Base-by-base conservation (phyloP, 2,113 vertebrate genomes). In the Tringa solitaria region DNA sequence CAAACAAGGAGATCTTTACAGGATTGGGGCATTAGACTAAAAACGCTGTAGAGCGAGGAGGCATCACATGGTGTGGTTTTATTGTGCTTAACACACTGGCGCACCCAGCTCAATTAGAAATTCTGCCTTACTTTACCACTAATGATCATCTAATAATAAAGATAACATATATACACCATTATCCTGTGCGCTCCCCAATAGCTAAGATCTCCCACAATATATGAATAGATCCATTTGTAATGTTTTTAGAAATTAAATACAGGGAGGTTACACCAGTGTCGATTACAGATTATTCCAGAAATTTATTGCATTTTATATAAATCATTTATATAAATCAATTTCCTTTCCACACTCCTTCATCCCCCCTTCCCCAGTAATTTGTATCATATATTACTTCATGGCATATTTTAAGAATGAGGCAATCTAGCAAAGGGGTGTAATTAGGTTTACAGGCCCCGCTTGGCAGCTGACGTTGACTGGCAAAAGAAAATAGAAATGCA, bases 401-500 rank as follows among this genome's bases (percentile, higher is more conserved):
- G 72, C 89, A 83, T 86, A 68, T 92, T 90, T 87, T 94, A 80
- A 83, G 91, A 95, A 77, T 96, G 88, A 97, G 77, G 76, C 89
- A 96, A 83, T 95, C 87, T 87, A 50, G 57, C 94, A 72, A 79
- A 88, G 82, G 65, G 56, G 41, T 91, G 61, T 97, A 96, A 91
- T 92, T 95, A 97, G 87, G 82, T 90, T 96, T 90, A 82, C 80
- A 93, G 96, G 86, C 78, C 82, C 67, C 4, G 1, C 65, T 56
- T 96, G 95, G 89, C 95, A 96, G 61, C 81, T 93, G 94, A 85
- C 72, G 43, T 90, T 92, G 93, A 96, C 96, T 93, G 95, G 83
- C 92, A 81, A 93, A 65, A 92, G 91, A 96, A 96, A 93, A 93
- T 77, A 94, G 95, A 93, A 89, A 87, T 94, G 76, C 85, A 96